Evolutionary conservation across 2,113 vertebrate species (phyloP).

Genomic region (Gracilinanus agilis): DNA sequence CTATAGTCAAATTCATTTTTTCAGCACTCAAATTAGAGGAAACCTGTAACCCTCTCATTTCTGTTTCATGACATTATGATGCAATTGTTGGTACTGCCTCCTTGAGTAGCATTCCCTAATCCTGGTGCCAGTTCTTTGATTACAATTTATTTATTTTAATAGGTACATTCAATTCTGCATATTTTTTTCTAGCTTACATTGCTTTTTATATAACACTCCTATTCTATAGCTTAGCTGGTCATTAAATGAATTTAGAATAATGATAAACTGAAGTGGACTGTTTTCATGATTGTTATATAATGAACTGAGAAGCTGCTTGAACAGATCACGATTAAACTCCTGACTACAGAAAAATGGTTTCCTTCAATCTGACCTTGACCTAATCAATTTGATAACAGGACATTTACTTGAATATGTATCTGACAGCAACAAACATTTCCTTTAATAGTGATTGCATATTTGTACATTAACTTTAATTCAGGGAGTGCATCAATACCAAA

Average conservation of each 20-base stretch:
- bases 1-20: conserved; percentile 14
- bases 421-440: not conserved
- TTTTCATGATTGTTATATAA: conserved; percentile 37
- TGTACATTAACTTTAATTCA: not conserved
- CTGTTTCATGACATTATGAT: not conserved
- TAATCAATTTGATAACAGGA: not conserved
- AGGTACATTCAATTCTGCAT: conserved; percentile 10
- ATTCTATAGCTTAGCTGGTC: conserved; percentile 37
- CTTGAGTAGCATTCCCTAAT: conserved; percentile 22
- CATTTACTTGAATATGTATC: not conserved
- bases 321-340: not conserved
- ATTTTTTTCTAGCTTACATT: conserved; percentile 47
- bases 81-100: not conserved
- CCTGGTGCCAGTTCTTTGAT: conserved; percentile 36
- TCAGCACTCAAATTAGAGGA: conserved; percentile 13
- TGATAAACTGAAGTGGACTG: conserved; percentile 35
- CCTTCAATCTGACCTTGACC: conserved; percentile 40
- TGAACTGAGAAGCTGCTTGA: conserved; percentile 28
- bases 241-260: conserved; percentile 35
- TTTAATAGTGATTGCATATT: not conserved
- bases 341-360: not conserved
- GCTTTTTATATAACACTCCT: not conserved
- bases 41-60: not conserved
- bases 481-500: not conserved
- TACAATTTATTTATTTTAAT: conserved; percentile 68